Evolutionary conservation across 2,113 vertebrate species (phyloP).

Genomic region (Caloenas nicobarica): DNA sequence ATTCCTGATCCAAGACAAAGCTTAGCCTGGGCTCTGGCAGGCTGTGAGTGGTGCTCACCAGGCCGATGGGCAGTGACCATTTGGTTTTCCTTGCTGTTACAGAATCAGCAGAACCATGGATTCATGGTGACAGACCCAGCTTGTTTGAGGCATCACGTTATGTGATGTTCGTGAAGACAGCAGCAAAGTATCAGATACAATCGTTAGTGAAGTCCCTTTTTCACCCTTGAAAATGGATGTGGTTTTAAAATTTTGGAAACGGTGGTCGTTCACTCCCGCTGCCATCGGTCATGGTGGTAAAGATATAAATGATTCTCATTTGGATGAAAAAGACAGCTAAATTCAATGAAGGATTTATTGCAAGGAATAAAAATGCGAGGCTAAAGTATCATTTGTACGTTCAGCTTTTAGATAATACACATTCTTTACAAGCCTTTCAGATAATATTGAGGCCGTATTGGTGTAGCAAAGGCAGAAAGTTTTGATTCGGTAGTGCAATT

Average conservation of each 20-base stretch:
- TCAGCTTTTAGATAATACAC: not conserved
- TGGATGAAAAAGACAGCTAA: not conserved
- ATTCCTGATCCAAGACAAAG: not conserved
- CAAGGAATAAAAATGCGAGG: not conserved
- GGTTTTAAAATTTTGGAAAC: not conserved
- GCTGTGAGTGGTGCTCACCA: accelerated
- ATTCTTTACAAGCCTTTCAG: not conserved
- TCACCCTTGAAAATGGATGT: not conserved
- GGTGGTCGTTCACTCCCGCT: not conserved
- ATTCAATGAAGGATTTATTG: not conserved
- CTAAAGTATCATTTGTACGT: not conserved
- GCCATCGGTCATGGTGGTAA: not conserved
- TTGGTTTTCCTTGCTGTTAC: not conserved
- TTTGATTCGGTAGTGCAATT: not conserved
- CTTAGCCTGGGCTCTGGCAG: accelerated
- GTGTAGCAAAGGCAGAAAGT: not conserved
- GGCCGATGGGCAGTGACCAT: accelerated
- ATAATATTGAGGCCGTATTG: not conserved
- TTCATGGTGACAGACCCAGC: not conserved
- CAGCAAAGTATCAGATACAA: not conserved
- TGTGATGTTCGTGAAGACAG: not conserved
- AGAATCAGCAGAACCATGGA: not conserved
- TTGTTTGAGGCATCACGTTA: not conserved
- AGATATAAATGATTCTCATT: accelerated
- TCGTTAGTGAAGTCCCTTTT: not conserved